A percentile compares a stretch with the other conserved stretches of the same genome.
Evolutionary conservation across 2,113 vertebrate genomes (phyloP).

Genomic region (Amphilophus citrinellus): DNA sequence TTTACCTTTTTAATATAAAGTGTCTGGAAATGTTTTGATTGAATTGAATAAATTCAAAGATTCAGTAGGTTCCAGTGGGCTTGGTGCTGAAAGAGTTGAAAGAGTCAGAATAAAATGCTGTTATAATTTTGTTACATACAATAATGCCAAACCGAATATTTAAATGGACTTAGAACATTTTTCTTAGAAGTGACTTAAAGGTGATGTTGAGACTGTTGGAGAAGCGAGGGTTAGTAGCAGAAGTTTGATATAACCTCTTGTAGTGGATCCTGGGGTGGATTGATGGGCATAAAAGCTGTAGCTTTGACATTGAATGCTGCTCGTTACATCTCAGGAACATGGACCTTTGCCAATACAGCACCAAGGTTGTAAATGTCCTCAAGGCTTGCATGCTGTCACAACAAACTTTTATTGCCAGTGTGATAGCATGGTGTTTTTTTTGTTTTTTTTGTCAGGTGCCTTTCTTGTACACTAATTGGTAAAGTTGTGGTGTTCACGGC

Average conservation of each 20-base stretch:
- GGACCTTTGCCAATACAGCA: not conserved
- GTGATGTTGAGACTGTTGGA: not conserved
- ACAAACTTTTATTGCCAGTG: not conserved
- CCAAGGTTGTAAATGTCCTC: constrained; percentile 17
- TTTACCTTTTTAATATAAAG: not conserved
- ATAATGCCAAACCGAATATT: not conserved
- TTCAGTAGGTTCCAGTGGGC: not conserved
- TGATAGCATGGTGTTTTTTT: not conserved
- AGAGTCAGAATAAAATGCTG: not conserved
- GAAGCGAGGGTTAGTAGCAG: not conserved
- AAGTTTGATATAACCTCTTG: not conserved
- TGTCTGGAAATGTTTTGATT: not conserved
- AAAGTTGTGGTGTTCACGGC: not conserved
- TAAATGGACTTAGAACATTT: not conserved
- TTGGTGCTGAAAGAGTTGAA: not conserved
- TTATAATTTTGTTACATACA: not conserved
- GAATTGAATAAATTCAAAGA: not conserved
- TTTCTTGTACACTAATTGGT: constrained; percentile 12
- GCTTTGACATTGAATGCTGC: not conserved
- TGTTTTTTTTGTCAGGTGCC: not conserved
- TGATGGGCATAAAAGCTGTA: constrained; percentile 10
- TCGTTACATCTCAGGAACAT: not conserved
- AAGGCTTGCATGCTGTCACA: constrained; percentile 3
- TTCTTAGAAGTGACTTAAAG: not conserved
- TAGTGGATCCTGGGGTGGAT: not conserved